These are phyloP conservation scores for Brachyhypopomus occidentalis DNA, from an alignment of 2,113 vertebrate genomes.

Conservation along the genomic window DNA sequence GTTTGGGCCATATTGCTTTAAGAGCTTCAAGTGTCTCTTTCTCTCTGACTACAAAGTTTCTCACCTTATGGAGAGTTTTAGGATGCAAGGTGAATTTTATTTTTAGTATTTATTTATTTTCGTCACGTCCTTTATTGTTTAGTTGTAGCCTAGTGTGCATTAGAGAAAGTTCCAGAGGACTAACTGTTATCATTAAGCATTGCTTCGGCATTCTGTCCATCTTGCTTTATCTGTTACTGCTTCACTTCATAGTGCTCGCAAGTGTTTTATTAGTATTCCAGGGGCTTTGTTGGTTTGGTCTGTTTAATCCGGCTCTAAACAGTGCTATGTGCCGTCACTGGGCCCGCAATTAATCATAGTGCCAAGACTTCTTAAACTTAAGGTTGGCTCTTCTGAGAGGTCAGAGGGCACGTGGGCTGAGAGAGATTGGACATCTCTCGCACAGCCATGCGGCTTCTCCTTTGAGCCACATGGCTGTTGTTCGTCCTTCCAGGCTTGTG, in stretches of 20 bases:
- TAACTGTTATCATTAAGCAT: conserved; percentile 18
- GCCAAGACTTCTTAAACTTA: conserved; percentile 28
- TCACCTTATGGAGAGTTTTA: conserved; percentile 8
- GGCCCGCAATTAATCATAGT: conserved; percentile 57
- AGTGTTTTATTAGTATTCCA: conserved; percentile 30
- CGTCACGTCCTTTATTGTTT: neutral
- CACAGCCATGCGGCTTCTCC: neutral
- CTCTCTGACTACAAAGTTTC: neutral
- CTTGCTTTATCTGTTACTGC: conserved; percentile 28
- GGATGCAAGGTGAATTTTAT: neutral
- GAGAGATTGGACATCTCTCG: neutral
- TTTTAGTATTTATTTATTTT: neutral
- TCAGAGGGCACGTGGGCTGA: neutral
- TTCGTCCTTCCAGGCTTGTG: neutral
- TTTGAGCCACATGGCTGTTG: neutral
- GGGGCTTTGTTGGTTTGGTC: conserved; percentile 49
- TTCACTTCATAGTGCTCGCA: conserved; percentile 17
- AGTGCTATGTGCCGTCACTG: conserved; percentile 44
- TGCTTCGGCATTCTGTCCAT: neutral
- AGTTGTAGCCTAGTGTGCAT: neutral
- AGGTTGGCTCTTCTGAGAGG: neutral
- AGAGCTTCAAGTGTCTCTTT: neutral
- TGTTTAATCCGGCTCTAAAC: conserved; percentile 46
- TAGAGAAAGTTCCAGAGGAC: neutral
- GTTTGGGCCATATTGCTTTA: neutral